Evolutionary conservation across 1,140 invertebrate genomes (phyloP).

Genomic region (Dendroctonus ponderosae): DNA sequence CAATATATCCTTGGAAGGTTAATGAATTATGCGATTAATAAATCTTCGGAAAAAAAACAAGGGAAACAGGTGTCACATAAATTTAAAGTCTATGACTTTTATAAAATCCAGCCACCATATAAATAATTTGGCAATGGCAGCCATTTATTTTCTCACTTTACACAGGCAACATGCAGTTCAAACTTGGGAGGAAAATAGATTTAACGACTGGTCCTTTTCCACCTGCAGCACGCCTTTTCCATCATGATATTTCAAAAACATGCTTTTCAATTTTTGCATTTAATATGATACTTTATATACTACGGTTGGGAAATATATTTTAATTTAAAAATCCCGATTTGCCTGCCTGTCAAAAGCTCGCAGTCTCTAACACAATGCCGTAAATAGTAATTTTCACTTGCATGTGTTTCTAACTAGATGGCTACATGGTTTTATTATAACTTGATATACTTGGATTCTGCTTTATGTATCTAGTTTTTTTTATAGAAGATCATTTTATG

Average conservation of each 20-base stretch:
- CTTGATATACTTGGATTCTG: too few relatives aligned
- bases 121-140: constrained; percentile 23
- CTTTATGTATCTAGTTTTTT: too few relatives aligned
- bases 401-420: not conserved
- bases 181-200: constrained; percentile 19
- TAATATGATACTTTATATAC: constrained; percentile 1
- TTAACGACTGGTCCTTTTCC: constrained; percentile 5
- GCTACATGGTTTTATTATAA: too few relatives aligned
- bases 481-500: too few relatives aligned
- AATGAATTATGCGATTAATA: too few relatives aligned
- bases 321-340: constrained; percentile 13
- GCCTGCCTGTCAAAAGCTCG: constrained; percentile 5
- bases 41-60: constrained; percentile 9
- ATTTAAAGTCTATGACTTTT: constrained; percentile 16
- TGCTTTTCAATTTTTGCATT: constrained; percentile 9
- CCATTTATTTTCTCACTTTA: constrained; percentile 23
- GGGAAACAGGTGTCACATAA: constrained; percentile 13
- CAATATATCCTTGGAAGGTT: too few relatives aligned
- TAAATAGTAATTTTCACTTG: constrained; percentile 6
- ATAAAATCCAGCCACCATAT: constrained; percentile 12
- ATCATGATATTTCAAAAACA: constrained; percentile 22
- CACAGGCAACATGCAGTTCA: constrained; percentile 18
- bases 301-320: not conserved
- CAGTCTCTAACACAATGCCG: not conserved
- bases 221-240: constrained; percentile 21